phyloP scores from a whole-genome alignment of 2,888 invertebrate genomes.

The Noctua fimbriata region DNA sequence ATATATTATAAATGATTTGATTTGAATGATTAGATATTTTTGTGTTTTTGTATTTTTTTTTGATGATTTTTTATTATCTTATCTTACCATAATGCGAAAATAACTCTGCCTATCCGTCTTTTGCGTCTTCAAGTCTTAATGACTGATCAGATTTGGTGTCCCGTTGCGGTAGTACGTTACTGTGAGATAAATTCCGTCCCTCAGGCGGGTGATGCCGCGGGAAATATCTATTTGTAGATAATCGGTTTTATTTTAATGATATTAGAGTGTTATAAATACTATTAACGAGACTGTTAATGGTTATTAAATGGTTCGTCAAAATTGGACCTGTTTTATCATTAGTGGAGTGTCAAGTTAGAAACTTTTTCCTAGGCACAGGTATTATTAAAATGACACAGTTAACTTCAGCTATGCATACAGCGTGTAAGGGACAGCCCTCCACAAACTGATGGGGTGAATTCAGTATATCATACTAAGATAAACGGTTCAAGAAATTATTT shows the following conservation, averaged over 20 bases:
- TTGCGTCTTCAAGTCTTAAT: not conserved
- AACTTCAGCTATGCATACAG: not conserved
- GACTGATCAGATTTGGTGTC: not conserved
- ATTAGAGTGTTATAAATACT: slow-evolving; percentile 5
- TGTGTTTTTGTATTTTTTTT: too few relatives aligned
- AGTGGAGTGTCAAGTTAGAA: not conserved
- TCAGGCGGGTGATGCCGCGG: not conserved
- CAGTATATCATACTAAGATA: too few relatives aligned
- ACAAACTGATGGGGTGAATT: too few relatives aligned
- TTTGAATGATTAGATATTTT: too few relatives aligned
- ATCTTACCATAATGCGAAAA: not conserved
- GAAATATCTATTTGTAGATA: not conserved
- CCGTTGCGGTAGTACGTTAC: not conserved
- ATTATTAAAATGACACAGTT: not conserved
- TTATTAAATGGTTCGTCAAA: slow-evolving; percentile 19
- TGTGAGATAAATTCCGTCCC: not conserved
- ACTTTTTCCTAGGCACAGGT: slow-evolving; percentile 1
- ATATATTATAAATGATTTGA: too few relatives aligned
- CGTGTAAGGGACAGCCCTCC: too few relatives aligned
- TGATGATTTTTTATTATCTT: too few relatives aligned
- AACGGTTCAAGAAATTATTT: too few relatives aligned
- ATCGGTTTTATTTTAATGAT: slow-evolving; percentile 22
- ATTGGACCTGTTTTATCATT: not conserved
- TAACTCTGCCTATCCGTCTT: not conserved
- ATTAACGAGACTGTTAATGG: slow-evolving; percentile 2